These are phyloP conservation scores for Bombus soroeensis DNA, from an alignment of 1,140 invertebrate genomes.

Conservation along the genomic window DNA sequence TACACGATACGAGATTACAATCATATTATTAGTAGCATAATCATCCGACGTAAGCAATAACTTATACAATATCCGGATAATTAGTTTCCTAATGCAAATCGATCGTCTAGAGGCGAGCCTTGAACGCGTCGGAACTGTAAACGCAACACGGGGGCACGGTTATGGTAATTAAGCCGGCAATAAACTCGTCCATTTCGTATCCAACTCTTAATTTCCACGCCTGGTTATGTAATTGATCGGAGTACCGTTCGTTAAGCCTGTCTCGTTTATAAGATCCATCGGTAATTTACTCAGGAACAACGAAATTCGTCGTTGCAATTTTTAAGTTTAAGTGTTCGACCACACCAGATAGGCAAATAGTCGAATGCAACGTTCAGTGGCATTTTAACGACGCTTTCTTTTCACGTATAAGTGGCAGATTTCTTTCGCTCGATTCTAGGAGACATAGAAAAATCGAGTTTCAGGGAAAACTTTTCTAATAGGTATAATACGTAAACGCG, in stretches of 20 bases:
- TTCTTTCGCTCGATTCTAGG: conserved; percentile 6
- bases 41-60: conserved; percentile 43
- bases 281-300: not conserved
- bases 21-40: not conserved
- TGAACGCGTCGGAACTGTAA: conserved; percentile 64
- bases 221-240: not conserved
- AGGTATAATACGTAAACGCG: not conserved
- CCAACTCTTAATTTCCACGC: conserved; percentile 28
- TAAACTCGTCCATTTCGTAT: conserved; percentile 51
- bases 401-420: not conserved
- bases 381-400: not conserved
- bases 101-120: conserved; percentile 72
- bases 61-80: conserved; percentile 73
- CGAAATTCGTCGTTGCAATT: not conserved
- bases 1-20: no score
- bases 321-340: not conserved
- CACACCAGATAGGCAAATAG: not conserved
- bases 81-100: conserved; percentile 76
- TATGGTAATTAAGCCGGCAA: conserved; percentile 73
- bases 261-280: not conserved
- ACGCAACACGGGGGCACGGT: conserved; percentile 68
- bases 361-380: not conserved
- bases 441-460: conserved; percentile 3
- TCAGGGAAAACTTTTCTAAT: not conserved
- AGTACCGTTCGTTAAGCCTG: conserved; percentile 18